Conservation (phyloP, 2,888 invertebrate species). For the Cheilosia impressa region DNA sequence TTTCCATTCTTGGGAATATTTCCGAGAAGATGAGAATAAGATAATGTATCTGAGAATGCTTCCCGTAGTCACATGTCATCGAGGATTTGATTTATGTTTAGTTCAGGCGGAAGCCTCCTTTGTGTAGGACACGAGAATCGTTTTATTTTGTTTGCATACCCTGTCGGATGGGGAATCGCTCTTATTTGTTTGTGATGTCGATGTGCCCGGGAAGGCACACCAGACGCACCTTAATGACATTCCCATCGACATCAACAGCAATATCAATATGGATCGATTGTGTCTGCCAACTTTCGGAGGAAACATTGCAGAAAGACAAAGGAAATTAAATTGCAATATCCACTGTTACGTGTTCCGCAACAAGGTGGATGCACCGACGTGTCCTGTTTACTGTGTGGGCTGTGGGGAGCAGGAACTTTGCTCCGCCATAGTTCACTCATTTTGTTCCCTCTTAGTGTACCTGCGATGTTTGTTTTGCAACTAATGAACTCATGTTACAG, state of each 20-base stretch:
- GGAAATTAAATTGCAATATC: conserved; percentile 61
- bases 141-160: too few species aligned
- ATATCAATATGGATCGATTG: too few species aligned
- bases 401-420: not conserved
- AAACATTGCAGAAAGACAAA: conserved; percentile 51
- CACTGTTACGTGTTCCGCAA: conserved; percentile 25
- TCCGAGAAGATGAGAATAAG: not conserved
- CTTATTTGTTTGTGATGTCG: too few species aligned
- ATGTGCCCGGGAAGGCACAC: too few species aligned
- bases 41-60: conserved; percentile 44
- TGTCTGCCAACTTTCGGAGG: too few species aligned
- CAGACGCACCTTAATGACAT: too few species aligned
- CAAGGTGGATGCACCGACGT: conserved; percentile 33
- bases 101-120: not conserved
- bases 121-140: not conserved
- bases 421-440: not conserved
- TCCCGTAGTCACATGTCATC: conserved; percentile 42
- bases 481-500: conserved; percentile 32
- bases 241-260: too few species aligned
- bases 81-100: conserved; percentile 48
- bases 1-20: not conserved
- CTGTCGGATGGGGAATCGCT: too few species aligned
- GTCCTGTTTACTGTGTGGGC: conserved; percentile 18
- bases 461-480: conserved; percentile 1
- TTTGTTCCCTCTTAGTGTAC: not conserved